Base-by-base conservation (phyloP, 2,113 vertebrate genomes). In the Scophthalmus maximus region DNA sequence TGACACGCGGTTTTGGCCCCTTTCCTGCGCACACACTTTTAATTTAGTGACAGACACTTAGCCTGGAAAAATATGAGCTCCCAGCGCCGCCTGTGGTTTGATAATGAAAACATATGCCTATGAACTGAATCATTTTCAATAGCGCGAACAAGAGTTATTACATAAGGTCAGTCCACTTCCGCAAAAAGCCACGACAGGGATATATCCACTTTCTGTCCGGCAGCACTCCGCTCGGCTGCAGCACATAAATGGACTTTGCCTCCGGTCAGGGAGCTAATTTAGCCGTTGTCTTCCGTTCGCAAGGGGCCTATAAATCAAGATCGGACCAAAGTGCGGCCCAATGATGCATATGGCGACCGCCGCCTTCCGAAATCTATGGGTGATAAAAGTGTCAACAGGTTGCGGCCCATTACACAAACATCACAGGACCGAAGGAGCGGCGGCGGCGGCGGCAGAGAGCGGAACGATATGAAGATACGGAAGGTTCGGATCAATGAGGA, bases 311-410 rank as follows among this genome's bases (percentile, higher is more conserved):
- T 93, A 88, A 84, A 92, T 93, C 88, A 78, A 65, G 75, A 57
- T 57, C 67, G 7, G 76, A n/a, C n/a, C 70, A 70, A 83, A 82
- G 78, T 42, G 76, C 26, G 55, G 76, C 50, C 79, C 84, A 72
- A 70, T 50, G 85, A 71, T 77, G 82, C 86, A 83, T 77, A 73
- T 15, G 73, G 73, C 40, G 32, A 64, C 57, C 65, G 42, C 68
- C 71, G 62, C 71, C 80, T 79, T 85, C 73, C 60, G 68, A 89
- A 87, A 88, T 81, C 80, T 80, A 82, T 84, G 57, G 86, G 79
- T 83, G 79, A 89, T 90, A 89, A 91, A 91, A 66, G 76, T 86
- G 87, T 75, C 87, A 86, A 87, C 81, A 79, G 88, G 86, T 89
- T 81, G 86, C 25, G 63, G 75, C 51, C 78, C 70, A 76, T 81